A percentile compares a stretch with the other conserved stretches of the same genome.
Evolutionary conservation across 2,113 vertebrate genomes (phyloP).

Genomic region (Silurus asotus): DNA sequence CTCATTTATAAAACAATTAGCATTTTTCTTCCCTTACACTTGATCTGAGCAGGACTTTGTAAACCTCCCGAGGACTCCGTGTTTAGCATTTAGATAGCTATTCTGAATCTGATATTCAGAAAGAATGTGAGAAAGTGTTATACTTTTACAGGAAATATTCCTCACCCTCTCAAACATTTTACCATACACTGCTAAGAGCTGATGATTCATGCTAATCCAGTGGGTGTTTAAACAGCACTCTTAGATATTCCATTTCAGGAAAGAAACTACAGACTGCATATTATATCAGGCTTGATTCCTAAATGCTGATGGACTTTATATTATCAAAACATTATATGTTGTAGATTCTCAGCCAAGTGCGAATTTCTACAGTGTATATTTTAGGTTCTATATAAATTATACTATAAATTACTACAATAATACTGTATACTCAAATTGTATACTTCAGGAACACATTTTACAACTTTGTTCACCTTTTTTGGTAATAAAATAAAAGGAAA

Average conservation of each 20-base stretch:
- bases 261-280: not conserved
- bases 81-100: constrained; percentile 54
- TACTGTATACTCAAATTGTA: not conserved
- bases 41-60: constrained; percentile 32
- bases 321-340: not conserved
- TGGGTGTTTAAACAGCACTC: not conserved
- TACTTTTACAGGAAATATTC: not conserved
- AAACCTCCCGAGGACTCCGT: constrained; percentile 33
- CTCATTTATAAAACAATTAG: constrained; percentile 49
- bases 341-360: not conserved
- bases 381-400: not conserved
- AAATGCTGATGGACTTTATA: not conserved
- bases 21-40: constrained; percentile 30
- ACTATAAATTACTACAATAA: not conserved
- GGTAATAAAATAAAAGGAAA: not conserved
- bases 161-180: not conserved
- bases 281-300: not conserved
- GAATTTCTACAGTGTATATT: too few species aligned
- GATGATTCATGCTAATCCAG: not conserved
- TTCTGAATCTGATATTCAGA: constrained; percentile 20
- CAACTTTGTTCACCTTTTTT: not conserved
- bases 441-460: not conserved
- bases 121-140: not conserved
- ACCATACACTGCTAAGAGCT: not conserved
- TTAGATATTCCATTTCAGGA: not conserved